Evolutionary conservation across 2,888 invertebrate genomes (phyloP), one percentile per base, ranked within the genome.

Genomic region (Cryptocheilus praepositus): DNA sequence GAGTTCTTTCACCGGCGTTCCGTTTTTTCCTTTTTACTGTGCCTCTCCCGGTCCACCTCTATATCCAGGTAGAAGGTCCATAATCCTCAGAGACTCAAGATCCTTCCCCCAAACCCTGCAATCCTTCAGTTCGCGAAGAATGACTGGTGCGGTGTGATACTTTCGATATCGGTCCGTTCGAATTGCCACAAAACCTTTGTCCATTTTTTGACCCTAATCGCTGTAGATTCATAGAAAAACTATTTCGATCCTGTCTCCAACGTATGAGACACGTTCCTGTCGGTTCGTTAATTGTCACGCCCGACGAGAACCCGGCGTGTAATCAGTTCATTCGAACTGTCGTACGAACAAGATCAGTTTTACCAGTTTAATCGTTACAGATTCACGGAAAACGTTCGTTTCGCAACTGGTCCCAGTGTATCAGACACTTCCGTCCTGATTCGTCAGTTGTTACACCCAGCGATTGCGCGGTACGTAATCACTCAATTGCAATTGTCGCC

Each of bases 1-100:
- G 78, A 77, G 78, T 73, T 76, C 72, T 70, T 77, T 72, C 73
- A 64, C 68, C 70, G 76, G 58, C 67, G 73, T 66, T 60, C 68
- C 45, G 59, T 62, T 49, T 54, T 64, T 67, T 71, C 69, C 65
- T 58, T 49, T 71, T 64, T 57, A 66, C 59, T 70, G 59, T 58
- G 55, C 36, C 54, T 45, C 55, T 18, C 11, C 53, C 18, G 28
- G 25, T 21, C 49, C 67, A 65, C 59, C 56, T 63, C 64, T 59
- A 46, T 55, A 67, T 58, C 71, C 60, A 61, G 67, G 61, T 57
- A 67, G 36, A 53, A 67, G 67, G 64, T 75, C 70, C 65, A 71
- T 78, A 76, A 76, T 78, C 78, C 79, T 68, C 55, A 60, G 76
- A 66, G 74, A 71, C 64, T 68, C 64, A 57, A 49, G 60, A 65